Base-by-base conservation (phyloP, 2,113 vertebrate genomes). In the Misgurnus mizolepis region DNA sequence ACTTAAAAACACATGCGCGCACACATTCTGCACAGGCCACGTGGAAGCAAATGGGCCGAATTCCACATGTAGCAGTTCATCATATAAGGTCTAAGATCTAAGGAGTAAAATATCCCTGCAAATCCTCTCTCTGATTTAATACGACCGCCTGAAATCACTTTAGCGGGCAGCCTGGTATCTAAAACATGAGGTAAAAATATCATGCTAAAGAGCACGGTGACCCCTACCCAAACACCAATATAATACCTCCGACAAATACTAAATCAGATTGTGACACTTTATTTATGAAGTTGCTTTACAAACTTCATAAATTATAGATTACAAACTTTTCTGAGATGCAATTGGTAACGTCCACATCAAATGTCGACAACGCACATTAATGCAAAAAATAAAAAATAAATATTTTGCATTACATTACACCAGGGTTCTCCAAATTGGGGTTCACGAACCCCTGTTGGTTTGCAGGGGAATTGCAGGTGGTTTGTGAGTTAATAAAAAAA, bases 51-150 rank as follows among this genome's bases (percentile, higher is more conserved):
- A 69, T 4, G 40, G 76, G 65, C 76, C 76, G 84, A 83, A 92
- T 92, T 87, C 87, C 90, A 86, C 78, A 80, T 83, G 22, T 22
- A 80, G 71, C 74, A 87, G 81, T 82, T 58, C 55, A 58, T 86
- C 87, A 91, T 88, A 90, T 88, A 86, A 45, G 67, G 45, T 66
- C 70, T 78, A 79, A 87, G 80, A 81, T 86, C 80, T 73, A 72
- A 49, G 83, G 81, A 85, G 84, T 87, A 85, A 88, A 85, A 80
- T 80, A 66, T 85, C 79, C 69, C 80, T 76, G 70, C 80, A 84
- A 89, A 88, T 88, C 86, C 89, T 75, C 60, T 2, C 76, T 87
- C 85, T 91, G 90, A 92, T 92, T 91, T 89, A 89, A 92, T 85
- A 90, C 78, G 86, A 85, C 87, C 85, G 84, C 86, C 86, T 83